Conservation (phyloP, 2,797 vertebrate genomes). For the Pygocentrus nattereri region DNA sequence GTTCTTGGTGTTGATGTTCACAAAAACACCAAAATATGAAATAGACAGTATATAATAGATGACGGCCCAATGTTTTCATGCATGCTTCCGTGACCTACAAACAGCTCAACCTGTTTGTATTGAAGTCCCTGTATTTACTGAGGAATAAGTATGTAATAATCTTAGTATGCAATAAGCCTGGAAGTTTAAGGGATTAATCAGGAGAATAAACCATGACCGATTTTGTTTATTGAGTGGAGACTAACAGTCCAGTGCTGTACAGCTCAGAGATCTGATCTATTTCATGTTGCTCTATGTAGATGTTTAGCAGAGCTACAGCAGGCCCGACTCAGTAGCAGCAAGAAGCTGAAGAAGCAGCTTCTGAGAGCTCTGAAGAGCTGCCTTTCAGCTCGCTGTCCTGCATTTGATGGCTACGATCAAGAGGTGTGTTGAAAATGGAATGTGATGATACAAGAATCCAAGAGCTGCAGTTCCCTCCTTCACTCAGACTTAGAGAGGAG, state of each 20-base stretch:
- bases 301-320: slow-evolving; percentile 1
- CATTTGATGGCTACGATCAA: background rate
- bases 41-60: background rate
- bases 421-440: background rate
- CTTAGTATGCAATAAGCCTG: too few relatives aligned
- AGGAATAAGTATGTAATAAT: too few relatives aligned
- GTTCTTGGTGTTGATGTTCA: background rate
- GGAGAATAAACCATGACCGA: background rate
- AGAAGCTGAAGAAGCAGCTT: background rate
- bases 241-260: background rate
- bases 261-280: background rate
- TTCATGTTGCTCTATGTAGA: background rate
- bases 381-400: background rate
- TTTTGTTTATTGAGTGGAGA: background rate
- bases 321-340: background rate
- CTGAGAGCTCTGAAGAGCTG: background rate
- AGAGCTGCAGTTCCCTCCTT: background rate
- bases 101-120: too few relatives aligned
- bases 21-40: background rate
- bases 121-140: too few relatives aligned
- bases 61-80: too few relatives aligned
- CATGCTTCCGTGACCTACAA: too few relatives aligned
- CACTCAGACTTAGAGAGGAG: background rate
- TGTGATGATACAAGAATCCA: background rate
- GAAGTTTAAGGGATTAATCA: background rate